phyloP scores from a whole-genome alignment of 1,140 invertebrate genomes.

The Chironomus striatipennis region DNA sequence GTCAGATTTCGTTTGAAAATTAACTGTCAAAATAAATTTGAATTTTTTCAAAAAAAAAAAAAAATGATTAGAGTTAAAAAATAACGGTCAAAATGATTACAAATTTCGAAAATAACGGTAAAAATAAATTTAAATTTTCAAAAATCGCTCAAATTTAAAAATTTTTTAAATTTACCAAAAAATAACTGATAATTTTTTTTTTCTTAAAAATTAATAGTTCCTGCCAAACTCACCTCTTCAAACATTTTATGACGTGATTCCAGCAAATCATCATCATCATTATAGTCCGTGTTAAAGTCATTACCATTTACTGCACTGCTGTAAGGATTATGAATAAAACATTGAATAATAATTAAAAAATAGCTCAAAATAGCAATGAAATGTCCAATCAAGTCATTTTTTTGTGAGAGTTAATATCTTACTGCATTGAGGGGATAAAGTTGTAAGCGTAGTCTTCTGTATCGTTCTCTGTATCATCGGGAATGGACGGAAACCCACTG shows the following conservation, averaged over 20 bases:
- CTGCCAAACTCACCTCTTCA: background rate
- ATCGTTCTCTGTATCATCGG: background rate
- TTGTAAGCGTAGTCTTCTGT: slow-evolving; percentile 13
- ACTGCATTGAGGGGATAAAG: slow-evolving; percentile 28
- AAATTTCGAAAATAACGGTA: too few relatives aligned
- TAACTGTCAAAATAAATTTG: too few relatives aligned
- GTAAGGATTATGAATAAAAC: background rate
- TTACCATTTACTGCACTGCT: background rate
- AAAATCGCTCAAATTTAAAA: too few relatives aligned
- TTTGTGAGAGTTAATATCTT: slow-evolving; percentile 32
- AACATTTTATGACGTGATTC: background rate
- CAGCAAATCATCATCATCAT: background rate
- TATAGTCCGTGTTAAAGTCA: background rate
- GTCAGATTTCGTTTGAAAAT: background rate
- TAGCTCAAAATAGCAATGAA: too few relatives aligned
- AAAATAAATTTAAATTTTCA: too few relatives aligned
- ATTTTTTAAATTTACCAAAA: too few relatives aligned
- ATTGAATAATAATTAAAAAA: background rate
- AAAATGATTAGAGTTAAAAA: too few relatives aligned
- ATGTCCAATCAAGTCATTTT: background rate
- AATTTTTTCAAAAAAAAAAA: too few relatives aligned
- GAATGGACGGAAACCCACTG: slow-evolving; percentile 18
- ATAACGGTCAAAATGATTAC: too few relatives aligned
- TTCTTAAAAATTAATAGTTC: too few relatives aligned
- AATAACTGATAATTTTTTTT: too few relatives aligned